Base-by-base conservation (phyloP, 2,113 vertebrate species). In the Chaetops frenatus region DNA sequence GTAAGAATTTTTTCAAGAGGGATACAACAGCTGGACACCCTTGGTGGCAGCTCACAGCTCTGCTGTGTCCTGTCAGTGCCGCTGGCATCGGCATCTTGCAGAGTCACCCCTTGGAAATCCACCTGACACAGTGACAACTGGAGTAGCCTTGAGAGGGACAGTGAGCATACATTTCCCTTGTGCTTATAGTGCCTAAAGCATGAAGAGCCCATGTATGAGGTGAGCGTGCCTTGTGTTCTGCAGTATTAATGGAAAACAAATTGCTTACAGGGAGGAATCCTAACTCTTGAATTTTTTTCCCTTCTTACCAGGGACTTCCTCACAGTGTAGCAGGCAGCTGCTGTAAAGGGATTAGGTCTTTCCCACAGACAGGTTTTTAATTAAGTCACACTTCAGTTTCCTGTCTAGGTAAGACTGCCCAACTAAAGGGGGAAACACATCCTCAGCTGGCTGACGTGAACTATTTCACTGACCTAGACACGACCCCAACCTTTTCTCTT, bases 221-320 rank as follows among this genome's bases (percentile, higher is more conserved):
- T 84, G 76, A 88, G 70, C 16, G 96, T 95, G 96, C 97, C 97
- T 98, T 96, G 95, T 67, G 29, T 80, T 90, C 57, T 67, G 77
- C 95, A 96, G 90, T 90, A 83, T 88, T 97, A 95, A 96, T 62
- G 91, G 83, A 92, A 95, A 95, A 91, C 58, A 90, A 72, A 66
- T 65, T 51, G 86, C 90, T 93, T 35, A 76, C 67, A 69, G 64
- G 60, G 87, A 97, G 53, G 93, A 93, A 77, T 48, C 84, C 38
- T 58, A 38, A 80, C 35, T 27, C 36, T 51, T 47, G 8, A 24
- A 20, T 29, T 79, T 69, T 69, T 61, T 54, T 38, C 56, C 65
- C 57, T 78, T 90, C 72, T 73, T 51, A 31, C 29, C 24, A 72
- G 40, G 51, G 81, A n/a, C 47, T 74, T 80, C 25, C 80, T 81